phyloP scores from a whole-genome alignment of 1,140 invertebrate genomes.

The Ceratina calcarata region DNA sequence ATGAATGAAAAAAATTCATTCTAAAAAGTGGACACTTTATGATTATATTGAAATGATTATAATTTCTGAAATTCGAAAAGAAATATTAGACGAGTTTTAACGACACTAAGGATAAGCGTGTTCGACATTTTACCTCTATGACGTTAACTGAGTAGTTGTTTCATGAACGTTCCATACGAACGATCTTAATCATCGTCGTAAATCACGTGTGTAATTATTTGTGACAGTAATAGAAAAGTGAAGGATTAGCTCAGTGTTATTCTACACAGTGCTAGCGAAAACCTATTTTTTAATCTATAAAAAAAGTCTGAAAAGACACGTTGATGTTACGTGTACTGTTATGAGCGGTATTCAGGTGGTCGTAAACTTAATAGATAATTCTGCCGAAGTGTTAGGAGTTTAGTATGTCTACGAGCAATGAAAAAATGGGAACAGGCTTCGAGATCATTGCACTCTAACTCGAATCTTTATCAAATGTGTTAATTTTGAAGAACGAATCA shows the following conservation, averaged over 20 bases:
- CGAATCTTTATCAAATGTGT: too few relatives aligned
- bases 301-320: not conserved
- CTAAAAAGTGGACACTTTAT: too few relatives aligned
- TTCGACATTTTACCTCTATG: not conserved
- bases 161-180: not conserved
- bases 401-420: not conserved
- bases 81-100: too few relatives aligned
- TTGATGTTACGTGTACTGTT: not conserved
- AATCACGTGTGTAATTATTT: constrained; percentile 10
- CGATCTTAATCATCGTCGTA: not conserved
- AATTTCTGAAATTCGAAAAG: too few relatives aligned
- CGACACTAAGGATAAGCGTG: too few relatives aligned
- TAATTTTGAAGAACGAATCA: too few relatives aligned
- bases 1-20: too few relatives aligned
- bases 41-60: too few relatives aligned
- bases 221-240: not conserved
- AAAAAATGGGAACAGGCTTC: not conserved
- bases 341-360: not conserved
- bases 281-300: not conserved
- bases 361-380: not conserved
- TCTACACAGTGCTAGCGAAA: not conserved
- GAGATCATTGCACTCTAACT: too few relatives aligned
- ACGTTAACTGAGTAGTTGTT: not conserved
- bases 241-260: not conserved
- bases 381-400: not conserved